Evolutionary conservation across 2,797 vertebrate species (phyloP).

Genomic region (Eulemur mongoz): DNA sequence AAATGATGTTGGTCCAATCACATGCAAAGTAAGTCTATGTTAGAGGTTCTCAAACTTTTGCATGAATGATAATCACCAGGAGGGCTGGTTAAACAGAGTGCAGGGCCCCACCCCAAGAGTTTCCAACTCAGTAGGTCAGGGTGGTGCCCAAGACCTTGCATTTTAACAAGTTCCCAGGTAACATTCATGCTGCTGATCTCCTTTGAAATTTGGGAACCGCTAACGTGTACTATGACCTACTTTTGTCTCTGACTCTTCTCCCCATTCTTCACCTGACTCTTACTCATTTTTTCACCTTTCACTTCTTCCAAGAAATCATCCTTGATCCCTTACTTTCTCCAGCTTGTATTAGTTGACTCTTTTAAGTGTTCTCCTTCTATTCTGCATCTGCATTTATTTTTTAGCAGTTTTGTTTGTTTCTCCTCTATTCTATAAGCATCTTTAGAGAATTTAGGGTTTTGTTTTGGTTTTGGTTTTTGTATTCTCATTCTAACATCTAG

Average conservation of each 20-base stretch:
- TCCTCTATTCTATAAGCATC: neutral
- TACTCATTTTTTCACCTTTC: neutral
- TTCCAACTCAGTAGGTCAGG: neutral
- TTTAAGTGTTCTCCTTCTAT: neutral
- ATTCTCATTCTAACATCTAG: neutral
- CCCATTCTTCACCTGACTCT: neutral
- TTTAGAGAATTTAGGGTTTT: neutral
- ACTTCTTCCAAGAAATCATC: neutral
- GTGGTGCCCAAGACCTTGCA: neutral
- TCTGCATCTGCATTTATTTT: neutral
- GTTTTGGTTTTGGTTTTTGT: neutral
- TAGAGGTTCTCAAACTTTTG: neutral
- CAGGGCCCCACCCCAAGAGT: fast-evolving
- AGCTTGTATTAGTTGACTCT: neutral
- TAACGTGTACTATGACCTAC: neutral
- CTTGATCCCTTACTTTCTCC: neutral
- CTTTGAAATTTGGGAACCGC: neutral
- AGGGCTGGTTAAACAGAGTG: neutral
- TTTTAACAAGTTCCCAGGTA: neutral
- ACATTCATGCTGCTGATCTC: no score
- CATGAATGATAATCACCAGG: neutral
- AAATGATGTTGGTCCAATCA: neutral
- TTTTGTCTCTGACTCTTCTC: neutral
- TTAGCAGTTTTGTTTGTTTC: neutral
- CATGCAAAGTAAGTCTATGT: neutral